Evolutionary conservation across 2,797 vertebrate species (phyloP).

Genomic region (Xenops minutus): DNA sequence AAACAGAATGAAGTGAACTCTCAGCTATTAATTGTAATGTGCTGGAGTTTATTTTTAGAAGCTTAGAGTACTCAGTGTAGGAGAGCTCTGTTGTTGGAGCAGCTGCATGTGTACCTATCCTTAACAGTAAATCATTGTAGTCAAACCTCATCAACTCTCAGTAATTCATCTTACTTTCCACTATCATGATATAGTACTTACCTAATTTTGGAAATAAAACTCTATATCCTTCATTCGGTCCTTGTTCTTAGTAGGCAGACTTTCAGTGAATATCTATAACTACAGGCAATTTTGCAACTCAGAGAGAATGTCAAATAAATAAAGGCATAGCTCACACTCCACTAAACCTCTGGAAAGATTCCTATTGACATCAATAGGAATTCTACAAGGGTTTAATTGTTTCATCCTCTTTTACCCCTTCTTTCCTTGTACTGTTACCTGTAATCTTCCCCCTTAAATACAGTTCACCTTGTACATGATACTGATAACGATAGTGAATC

Average conservation of each 20-base stretch:
- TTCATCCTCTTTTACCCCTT: not conserved
- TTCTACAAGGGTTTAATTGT: not conserved
- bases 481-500: not conserved
- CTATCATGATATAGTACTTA: not conserved
- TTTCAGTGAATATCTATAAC: not conserved
- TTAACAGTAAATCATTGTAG: not conserved
- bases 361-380: not conserved
- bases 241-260: not conserved
- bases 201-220: not conserved
- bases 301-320: slow-evolving; percentile 12
- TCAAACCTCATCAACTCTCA: not conserved
- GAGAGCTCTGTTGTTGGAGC: slow-evolving; percentile 29
- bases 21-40: slow-evolving; percentile 30
- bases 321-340: not conserved
- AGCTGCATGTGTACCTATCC: not conserved
- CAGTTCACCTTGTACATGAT: not conserved
- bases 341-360: not conserved
- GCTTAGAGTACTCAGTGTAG: not conserved
- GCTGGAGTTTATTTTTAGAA: slow-evolving; percentile 36
- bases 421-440: not conserved
- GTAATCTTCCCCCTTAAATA: not conserved
- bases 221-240: not conserved
- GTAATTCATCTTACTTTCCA: not conserved
- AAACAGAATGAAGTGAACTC: not conserved
- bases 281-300: not conserved